These are phyloP conservation scores for Bagarius yarrelli DNA, from an alignment of 2,113 vertebrate species.

Conservation along the genomic window DNA sequence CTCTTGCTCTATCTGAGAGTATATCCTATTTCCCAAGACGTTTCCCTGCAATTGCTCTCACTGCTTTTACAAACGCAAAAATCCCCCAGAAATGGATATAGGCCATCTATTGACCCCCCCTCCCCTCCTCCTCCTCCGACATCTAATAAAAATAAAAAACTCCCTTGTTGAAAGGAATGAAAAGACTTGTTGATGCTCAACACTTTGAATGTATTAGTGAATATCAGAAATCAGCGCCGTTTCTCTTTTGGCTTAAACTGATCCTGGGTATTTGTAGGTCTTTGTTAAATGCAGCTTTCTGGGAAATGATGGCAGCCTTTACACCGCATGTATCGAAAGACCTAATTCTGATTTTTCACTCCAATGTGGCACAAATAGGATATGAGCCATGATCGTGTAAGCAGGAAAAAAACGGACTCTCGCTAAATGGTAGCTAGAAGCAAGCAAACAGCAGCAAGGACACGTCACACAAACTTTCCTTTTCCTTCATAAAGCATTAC, in stretches of 20 bases:
- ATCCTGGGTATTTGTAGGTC: neutral
- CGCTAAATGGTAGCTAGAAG: too few species aligned
- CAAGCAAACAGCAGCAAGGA: too few species aligned
- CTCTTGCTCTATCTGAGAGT: conserved; percentile 29
- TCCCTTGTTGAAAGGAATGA: conserved; percentile 45
- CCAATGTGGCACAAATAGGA: too few species aligned
- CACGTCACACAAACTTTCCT: too few species aligned
- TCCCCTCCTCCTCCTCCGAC: neutral
- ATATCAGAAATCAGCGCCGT: conserved; percentile 14
- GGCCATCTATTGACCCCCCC: conserved; percentile 30
- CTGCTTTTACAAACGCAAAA: conserved; percentile 45
- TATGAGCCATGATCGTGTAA: too few species aligned
- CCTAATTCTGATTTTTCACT: too few species aligned
- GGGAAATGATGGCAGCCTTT: neutral
- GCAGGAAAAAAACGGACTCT: too few species aligned
- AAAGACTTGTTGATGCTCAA: conserved; percentile 38
- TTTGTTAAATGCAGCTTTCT: neutral
- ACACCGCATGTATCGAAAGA: too few species aligned
- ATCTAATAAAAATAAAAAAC: conserved; percentile 44
- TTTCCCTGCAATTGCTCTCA: conserved; percentile 47
- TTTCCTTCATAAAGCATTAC: too few species aligned
- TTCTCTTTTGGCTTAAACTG: conserved; percentile 8
- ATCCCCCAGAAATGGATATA: conserved; percentile 42
- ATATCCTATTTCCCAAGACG: conserved; percentile 50
- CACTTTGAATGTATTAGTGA: conserved; percentile 20